Conservation (phyloP, 1,140 invertebrate species). For the Cyclina sinensis region DNA sequence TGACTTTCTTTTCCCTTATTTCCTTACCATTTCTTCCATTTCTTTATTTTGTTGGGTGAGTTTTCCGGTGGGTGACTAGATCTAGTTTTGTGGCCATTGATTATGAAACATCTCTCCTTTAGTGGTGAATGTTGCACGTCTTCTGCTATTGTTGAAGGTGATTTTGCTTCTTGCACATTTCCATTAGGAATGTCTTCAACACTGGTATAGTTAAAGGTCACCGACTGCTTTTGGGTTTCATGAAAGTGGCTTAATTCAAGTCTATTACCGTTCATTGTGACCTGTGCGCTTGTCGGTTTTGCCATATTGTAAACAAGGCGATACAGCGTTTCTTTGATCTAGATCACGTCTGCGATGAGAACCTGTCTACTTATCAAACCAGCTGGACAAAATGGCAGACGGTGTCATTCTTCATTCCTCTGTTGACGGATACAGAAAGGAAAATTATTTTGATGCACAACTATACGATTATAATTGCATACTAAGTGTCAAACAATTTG, state of each 20-base stretch:
- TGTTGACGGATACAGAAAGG: not conserved
- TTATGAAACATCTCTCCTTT: not conserved
- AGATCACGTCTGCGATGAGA: not conserved
- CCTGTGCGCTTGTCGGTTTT: not conserved
- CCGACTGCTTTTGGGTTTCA: not conserved
- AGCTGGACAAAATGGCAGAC: not conserved
- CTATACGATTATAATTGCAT: constrained; percentile 17
- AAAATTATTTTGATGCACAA: not conserved
- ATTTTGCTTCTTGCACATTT: not conserved
- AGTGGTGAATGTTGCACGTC: not conserved
- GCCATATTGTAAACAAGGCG: not conserved
- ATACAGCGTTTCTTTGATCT: not conserved
- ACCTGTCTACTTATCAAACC: not conserved
- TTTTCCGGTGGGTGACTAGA: not conserved
- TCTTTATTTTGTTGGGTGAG: constrained; percentile 30
- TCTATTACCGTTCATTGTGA: not conserved
- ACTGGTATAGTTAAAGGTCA: not conserved
- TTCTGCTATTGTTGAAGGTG: not conserved
- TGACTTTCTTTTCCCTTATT: no score
- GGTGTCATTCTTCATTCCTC: not conserved
- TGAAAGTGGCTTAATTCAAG: not conserved
- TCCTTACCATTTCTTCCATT: constrained; percentile 42
- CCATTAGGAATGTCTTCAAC: not conserved
- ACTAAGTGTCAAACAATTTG: constrained; percentile 4
- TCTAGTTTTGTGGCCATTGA: not conserved